A percentile compares a stretch with the other conserved stretches of the same genome.
These are phyloP conservation scores for Thamnophis elegans DNA, from an alignment of 2,797 vertebrate species.

Conservation along the genomic window DNA sequence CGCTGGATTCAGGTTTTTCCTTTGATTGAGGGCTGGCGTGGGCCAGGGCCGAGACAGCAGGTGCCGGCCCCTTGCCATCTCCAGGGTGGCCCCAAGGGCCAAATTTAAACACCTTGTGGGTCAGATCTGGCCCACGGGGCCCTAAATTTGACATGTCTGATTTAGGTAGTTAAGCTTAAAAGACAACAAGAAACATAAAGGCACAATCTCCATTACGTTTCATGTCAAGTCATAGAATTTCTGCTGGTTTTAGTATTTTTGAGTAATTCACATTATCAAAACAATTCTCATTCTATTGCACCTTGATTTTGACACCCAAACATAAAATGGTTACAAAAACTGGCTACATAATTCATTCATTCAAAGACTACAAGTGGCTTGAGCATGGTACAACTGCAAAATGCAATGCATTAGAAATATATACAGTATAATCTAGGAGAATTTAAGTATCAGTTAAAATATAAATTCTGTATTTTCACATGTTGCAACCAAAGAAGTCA, in stretches of 20 bases:
- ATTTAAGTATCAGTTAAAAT: background rate
- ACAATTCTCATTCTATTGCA: conserved; percentile 20
- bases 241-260: conserved; percentile 38
- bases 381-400: background rate
- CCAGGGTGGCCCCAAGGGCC: no score
- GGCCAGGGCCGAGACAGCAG: no score
- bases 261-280: conserved; percentile 17
- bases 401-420: conserved; percentile 9
- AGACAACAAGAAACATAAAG: conserved; percentile 19
- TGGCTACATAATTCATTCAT: background rate
- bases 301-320: conserved; percentile 17
- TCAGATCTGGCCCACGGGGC: no score
- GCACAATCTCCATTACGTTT: conserved; percentile 28
- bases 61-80: no score
- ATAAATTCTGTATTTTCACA: background rate
- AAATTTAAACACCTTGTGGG: no score
- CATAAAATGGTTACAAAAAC: conserved; percentile 21
- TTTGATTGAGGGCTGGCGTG: background rate
- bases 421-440: background rate
- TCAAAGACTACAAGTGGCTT: conserved; percentile 15
- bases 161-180: conserved; percentile 56
- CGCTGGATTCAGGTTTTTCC: no score
- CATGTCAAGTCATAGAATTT: conserved; percentile 10
- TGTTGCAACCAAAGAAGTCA: background rate
- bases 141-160: no score